These are phyloP conservation scores for Heteractis magnifica DNA, from an alignment of 92 coral and sea anemone genomes.

Conservation along the genomic window DNA sequence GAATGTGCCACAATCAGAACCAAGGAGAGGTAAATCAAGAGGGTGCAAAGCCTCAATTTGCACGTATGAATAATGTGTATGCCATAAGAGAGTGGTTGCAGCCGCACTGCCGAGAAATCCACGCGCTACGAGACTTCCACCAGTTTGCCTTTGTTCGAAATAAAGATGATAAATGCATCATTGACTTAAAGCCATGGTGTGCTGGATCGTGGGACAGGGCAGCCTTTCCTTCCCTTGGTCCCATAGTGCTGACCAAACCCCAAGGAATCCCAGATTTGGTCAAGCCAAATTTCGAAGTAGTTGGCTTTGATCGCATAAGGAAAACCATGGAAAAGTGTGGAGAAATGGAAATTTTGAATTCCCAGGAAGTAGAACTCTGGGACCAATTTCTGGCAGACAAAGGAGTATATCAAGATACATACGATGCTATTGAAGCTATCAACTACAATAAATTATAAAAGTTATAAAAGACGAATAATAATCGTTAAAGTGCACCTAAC, in stretches of 20 bases:
- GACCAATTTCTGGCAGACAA: constrained; percentile 34
- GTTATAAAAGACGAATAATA: background rate
- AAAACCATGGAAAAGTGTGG: constrained; percentile 55
- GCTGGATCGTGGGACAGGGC: constrained; percentile 1
- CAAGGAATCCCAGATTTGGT: constrained; percentile 38
- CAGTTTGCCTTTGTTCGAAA: constrained; percentile 34
- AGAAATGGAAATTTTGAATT: constrained; percentile 34
- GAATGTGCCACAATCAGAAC: constrained; percentile 51
- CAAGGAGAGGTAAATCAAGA: constrained; percentile 53
- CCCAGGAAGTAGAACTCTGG: constrained; percentile 43
- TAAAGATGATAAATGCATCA: constrained; percentile 15
- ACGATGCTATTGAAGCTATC: constrained; percentile 19
- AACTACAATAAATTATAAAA: constrained; percentile 23
- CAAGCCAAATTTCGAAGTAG: constrained; percentile 45
- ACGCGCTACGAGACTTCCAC: constrained; percentile 35
- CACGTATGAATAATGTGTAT: constrained; percentile 35
- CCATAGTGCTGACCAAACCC: constrained; percentile 1
- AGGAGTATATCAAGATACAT: background rate
- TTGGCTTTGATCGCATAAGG: constrained; percentile 29
- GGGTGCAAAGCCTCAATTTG: constrained; percentile 58
- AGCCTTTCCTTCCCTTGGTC: background rate
- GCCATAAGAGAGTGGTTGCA: constrained; percentile 54
- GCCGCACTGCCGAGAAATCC: constrained; percentile 33
- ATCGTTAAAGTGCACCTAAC: too few relatives aligned
- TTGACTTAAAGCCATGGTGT: constrained; percentile 18